A percentile compares a stretch with the other conserved stretches of the same genome.
These are phyloP conservation scores for Phoxinus dragarum DNA, from an alignment of 2,797 vertebrate genomes.

Conservation along the genomic window DNA sequence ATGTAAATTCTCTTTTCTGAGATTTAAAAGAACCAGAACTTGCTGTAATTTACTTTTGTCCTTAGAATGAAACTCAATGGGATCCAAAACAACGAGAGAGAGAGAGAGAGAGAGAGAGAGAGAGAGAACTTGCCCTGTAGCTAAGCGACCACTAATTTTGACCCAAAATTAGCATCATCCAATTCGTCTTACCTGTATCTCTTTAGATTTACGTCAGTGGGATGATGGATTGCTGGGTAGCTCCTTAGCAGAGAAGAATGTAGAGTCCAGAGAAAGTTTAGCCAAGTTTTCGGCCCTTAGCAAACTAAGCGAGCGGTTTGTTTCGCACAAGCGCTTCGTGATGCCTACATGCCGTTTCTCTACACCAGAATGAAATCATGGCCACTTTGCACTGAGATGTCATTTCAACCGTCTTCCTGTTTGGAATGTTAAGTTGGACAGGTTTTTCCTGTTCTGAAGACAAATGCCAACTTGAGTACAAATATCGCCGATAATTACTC, in stretches of 20 bases:
- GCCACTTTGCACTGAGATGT: constrained; percentile 6
- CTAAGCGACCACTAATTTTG: not conserved
- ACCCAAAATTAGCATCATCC: not conserved
- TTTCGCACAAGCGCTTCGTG: not conserved
- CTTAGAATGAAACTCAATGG: too few species aligned
- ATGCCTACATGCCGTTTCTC: not conserved
- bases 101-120: too few species aligned
- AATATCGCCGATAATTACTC: constrained; percentile 32
- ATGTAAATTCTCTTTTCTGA: not conserved
- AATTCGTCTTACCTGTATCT: constrained; percentile 2
- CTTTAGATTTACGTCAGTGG: not conserved
- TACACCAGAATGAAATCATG: constrained; percentile 46
- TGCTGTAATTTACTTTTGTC: not conserved
- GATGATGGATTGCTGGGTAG: not conserved
- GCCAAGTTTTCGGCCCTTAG: not conserved
- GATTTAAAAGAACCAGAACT: not conserved
- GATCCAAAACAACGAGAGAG: not conserved
- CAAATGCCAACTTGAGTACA: constrained; percentile 24
- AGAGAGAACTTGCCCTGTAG: not conserved
- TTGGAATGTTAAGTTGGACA: constrained; percentile 41
- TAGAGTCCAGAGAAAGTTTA: constrained; percentile 8
- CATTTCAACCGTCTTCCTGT: constrained; percentile 41
- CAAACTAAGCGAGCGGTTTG: not conserved
- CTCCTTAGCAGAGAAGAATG: not conserved
- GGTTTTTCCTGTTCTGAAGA: constrained; percentile 46